A percentile compares a stretch with the other conserved stretches of the same genome.
Evolutionary conservation across 2,113 vertebrate species (phyloP).

Genomic region (Oenanthe melanoleuca): DNA sequence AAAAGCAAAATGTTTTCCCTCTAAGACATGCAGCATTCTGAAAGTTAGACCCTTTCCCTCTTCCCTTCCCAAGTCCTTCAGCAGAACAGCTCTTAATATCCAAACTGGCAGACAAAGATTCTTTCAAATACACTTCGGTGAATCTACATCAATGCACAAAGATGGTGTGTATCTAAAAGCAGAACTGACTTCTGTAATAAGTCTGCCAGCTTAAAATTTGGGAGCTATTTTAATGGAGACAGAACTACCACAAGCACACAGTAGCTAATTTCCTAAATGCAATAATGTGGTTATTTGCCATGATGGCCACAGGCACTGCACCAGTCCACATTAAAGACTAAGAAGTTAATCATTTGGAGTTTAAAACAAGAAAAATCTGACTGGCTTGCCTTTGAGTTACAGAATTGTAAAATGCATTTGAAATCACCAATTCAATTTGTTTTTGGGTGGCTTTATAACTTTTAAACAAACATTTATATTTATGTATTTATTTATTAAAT

Average conservation of each 20-base stretch:
- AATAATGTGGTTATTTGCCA: slow-evolving; percentile 27
- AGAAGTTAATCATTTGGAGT: background rate
- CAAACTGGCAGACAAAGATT: background rate
- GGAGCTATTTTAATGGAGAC: slow-evolving; percentile 9
- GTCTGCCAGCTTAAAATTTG: background rate
- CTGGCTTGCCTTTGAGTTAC: background rate
- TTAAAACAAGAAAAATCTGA: background rate
- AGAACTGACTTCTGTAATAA: background rate
- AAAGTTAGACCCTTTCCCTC: background rate
- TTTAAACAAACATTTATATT: slow-evolving; percentile 38
- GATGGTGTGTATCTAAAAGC: background rate
- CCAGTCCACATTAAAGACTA: slow-evolving; percentile 19
- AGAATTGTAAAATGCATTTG: background rate
- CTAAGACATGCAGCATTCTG: background rate
- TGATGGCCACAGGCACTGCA: slow-evolving; percentile 18
- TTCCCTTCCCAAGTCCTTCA: background rate
- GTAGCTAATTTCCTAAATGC: slow-evolving; percentile 37
- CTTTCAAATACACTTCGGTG: background rate
- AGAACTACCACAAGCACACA: slow-evolving; percentile 13
- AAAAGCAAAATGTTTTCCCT: background rate
- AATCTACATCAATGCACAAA: background rate
- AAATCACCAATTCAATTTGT: background rate
- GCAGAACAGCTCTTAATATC: background rate
- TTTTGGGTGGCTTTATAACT: background rate
- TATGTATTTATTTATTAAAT: slow-evolving; percentile 48